phyloP scores from a whole-genome alignment of 1,140 invertebrate genomes.

The Xylocopa sonorina region DNA sequence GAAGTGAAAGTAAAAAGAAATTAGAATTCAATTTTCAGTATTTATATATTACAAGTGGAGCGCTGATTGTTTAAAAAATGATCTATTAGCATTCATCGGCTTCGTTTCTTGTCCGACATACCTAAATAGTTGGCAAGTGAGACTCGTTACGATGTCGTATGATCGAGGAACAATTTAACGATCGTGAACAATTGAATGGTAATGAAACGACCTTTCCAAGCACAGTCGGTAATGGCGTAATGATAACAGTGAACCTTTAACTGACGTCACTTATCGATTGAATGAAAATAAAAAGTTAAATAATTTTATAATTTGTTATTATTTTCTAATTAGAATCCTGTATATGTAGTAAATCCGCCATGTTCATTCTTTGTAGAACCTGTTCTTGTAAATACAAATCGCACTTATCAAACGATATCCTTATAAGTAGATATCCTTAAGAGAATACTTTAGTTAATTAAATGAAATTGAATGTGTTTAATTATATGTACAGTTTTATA shows the following conservation, averaged over 20 bases:
- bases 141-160: constrained; percentile 3
- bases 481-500: too few relatives aligned
- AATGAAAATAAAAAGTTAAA: neutral
- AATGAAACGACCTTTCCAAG: constrained; percentile 11
- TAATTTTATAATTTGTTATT: neutral
- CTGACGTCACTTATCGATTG: neutral
- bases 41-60: too few relatives aligned
- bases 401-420: too few relatives aligned
- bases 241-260: constrained; percentile 22
- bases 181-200: constrained; percentile 17
- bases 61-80: too few relatives aligned
- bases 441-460: too few relatives aligned
- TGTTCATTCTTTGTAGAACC: too few relatives aligned
- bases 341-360: too few relatives aligned
- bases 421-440: too few relatives aligned
- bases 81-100: neutral
- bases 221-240: neutral
- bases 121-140: neutral
- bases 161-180: constrained; percentile 20
- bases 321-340: neutral
- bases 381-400: too few relatives aligned
- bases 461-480: too few relatives aligned
- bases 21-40: too few relatives aligned
- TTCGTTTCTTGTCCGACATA: neutral
- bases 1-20: neutral